phyloP scores from a whole-genome alignment of 2,113 vertebrate species.

The Scatophagus argus region DNA sequence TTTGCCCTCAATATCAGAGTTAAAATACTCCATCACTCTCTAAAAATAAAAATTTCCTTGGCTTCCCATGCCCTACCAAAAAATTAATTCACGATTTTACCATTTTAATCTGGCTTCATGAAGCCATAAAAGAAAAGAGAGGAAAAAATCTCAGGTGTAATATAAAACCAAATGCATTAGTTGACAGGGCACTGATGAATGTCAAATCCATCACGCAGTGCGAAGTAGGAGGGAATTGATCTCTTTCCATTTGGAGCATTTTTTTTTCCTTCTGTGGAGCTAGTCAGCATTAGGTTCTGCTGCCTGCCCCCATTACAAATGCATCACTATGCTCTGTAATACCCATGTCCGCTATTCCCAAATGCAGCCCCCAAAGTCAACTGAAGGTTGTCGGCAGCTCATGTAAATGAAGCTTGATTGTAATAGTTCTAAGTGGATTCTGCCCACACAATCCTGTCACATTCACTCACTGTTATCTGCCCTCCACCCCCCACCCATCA shows the following conservation, averaged over 20 bases:
- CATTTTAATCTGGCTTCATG: constrained; percentile 71
- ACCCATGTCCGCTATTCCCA: constrained; percentile 75
- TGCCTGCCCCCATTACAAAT: constrained; percentile 76
- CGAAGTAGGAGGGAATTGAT: constrained; percentile 72
- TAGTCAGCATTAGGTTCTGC: constrained; percentile 64
- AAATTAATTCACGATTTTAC: constrained; percentile 68
- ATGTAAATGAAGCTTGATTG: constrained; percentile 83
- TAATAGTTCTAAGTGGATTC: constrained; percentile 82
- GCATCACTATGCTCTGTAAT: constrained; percentile 78
- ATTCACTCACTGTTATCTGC: constrained; percentile 78
- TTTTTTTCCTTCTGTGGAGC: constrained; percentile 42
- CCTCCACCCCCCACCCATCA: constrained; percentile 47
- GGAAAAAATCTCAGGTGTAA: constrained; percentile 72
- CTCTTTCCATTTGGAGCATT: constrained; percentile 67
- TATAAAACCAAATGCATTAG: constrained; percentile 78
- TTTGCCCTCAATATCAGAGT: constrained; percentile 38
- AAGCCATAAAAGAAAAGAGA: constrained; percentile 68
- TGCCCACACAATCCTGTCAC: constrained; percentile 77
- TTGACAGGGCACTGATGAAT: constrained; percentile 79
- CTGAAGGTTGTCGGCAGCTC: constrained; percentile 77
- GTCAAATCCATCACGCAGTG: constrained; percentile 75
- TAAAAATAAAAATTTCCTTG: constrained; percentile 42
- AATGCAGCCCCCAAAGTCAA: constrained; percentile 77
- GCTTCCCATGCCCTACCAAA: constrained; percentile 21
- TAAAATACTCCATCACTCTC: constrained; percentile 50